Conservation (phyloP, 2,888 invertebrate genomes). For the Mythimna vitellina region DNA sequence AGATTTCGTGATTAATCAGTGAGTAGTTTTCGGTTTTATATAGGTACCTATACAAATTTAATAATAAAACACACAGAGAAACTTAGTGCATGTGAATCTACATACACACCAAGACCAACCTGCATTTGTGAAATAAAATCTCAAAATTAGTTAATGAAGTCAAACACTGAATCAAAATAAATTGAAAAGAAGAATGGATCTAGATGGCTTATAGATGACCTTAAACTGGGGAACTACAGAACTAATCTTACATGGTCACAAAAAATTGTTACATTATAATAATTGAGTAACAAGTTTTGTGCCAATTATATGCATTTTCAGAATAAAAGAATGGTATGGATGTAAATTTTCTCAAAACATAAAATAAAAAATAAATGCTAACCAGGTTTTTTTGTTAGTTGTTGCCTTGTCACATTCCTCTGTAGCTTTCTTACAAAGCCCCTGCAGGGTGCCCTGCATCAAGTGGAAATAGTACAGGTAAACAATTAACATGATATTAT, state of each 20-base stretch:
- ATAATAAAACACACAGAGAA: too few species aligned
- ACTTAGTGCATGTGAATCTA: too few species aligned
- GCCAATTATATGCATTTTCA: neutral
- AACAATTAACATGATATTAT: slow-evolving; percentile 11
- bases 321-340: neutral
- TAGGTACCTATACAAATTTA: too few species aligned
- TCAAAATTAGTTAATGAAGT: neutral
- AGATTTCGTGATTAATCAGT: too few species aligned
- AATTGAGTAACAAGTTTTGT: neutral
- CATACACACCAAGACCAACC: too few species aligned
- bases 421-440: slow-evolving; percentile 76
- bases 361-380: slow-evolving; percentile 74
- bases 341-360: slow-evolving; percentile 18
- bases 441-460: slow-evolving; percentile 78
- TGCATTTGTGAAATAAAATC: too few species aligned
- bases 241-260: too few species aligned
- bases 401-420: slow-evolving; percentile 78
- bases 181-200: neutral
- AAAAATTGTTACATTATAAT: too few species aligned
- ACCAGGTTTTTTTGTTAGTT: slow-evolving; percentile 76
- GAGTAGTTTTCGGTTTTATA: too few species aligned
- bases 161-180: slow-evolving; percentile 7
- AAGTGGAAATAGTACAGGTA: slow-evolving; percentile 60
- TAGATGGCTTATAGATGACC: slow-evolving; percentile 6
- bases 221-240: too few species aligned